Evolutionary conservation across 2,113 vertebrate genomes (phyloP), one percentile per base, ranked within the genome.

Genomic region (Morone saxatilis): DNA sequence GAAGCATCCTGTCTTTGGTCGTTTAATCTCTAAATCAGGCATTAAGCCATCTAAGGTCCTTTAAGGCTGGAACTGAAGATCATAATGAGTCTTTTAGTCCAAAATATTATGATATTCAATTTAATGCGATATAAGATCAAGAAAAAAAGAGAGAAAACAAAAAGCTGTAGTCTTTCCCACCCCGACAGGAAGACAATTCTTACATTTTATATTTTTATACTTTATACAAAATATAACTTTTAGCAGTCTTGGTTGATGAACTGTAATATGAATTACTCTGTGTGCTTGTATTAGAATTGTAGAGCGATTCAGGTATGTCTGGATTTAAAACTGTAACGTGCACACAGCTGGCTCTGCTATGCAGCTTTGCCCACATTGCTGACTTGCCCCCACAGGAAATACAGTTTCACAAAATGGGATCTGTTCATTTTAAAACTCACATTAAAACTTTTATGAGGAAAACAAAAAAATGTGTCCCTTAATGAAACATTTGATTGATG

Each of bases 311-410:
- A 78, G 11, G 22, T 40, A 11, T 25, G 19, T 14, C 50, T 62
- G 36, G 43, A 50, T 71, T 54, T 59, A 66, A 70, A 78, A 48
- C 56, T 75, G 69, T 22, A 38, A 76, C 54, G 22, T 71, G 72
- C 47, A 54, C 72, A 71, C 83, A 85, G 78, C 73, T 81, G 84
- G 67, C 67, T 80, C 66, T 38, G 77, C 59, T 53, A 41, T 11
- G 76, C 41, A 71, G 19, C 36, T 71, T 56, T 85, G 71, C 48
- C 50, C 71, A 83, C 38, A 47, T 13, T 6, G n/a, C 56, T 47
- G 8, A 62, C n/a, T 25, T 6, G 2, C 13, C 40, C 67, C 31
- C 77, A 66, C 53, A 62, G 53, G 62, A 81, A 67, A 74, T 45
- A 76, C 38, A 60, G 19, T 40, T 76, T 72, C 36, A 47, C 14